Evolutionary conservation across 2,797 vertebrate genomes (phyloP).

Genomic region (Lithobates pipiens): DNA sequence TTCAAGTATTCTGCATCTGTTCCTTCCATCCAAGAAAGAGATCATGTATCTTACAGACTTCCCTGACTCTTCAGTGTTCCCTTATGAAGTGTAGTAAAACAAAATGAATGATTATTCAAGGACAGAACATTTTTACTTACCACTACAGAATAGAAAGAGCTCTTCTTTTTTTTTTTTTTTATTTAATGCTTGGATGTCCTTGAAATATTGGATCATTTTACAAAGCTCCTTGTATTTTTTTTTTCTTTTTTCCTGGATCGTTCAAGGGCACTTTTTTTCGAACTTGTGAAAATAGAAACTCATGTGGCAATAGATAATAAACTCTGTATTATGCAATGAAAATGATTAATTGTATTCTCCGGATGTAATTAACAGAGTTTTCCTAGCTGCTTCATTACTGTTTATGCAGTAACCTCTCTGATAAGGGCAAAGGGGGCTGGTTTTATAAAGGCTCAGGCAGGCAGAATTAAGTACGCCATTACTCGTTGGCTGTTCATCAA

Average conservation of each 20-base stretch:
- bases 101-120: conserved; percentile 38
- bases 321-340: background rate
- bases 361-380: background rate
- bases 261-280: background rate
- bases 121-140: conserved; percentile 19
- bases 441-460: too few species aligned
- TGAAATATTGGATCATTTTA: background rate
- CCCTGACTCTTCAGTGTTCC: background rate
- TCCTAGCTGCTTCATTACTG: too few species aligned
- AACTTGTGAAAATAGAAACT: background rate
- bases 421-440: too few species aligned
- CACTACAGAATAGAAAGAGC: background rate
- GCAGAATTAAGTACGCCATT: too few species aligned
- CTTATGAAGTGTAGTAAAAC: background rate
- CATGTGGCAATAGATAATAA: background rate
- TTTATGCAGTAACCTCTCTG: too few species aligned
- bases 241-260: background rate
- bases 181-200: conserved; percentile 10
- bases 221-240: background rate
- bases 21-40: too few species aligned
- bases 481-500: too few species aligned
- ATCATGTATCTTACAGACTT: too few species aligned
- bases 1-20: too few species aligned
- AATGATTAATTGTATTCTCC: background rate
- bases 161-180: background rate